These are phyloP conservation scores for Athripsodes cinereus DNA, from an alignment of 2,888 invertebrate species.

Conservation along the genomic window DNA sequence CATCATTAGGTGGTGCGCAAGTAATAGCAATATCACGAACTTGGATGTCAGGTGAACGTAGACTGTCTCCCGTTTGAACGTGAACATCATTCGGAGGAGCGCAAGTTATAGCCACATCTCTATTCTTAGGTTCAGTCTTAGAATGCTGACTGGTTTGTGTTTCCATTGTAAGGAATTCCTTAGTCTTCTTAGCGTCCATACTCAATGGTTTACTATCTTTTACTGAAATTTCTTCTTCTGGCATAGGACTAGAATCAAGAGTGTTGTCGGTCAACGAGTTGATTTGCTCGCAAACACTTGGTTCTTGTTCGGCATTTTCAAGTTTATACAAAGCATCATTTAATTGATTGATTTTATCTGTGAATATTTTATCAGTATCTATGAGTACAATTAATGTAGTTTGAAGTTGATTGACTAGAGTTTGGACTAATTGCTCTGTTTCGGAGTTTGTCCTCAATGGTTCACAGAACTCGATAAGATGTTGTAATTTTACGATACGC, in stretches of 20 bases:
- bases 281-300: slow-evolving; percentile 25
- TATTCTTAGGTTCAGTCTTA: slow-evolving; percentile 35
- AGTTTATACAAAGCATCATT: slow-evolving; percentile 43
- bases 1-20: slow-evolving; percentile 51
- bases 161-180: slow-evolving; percentile 26
- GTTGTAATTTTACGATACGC: slow-evolving; percentile 45
- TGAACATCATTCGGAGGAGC: slow-evolving; percentile 53
- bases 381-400: slow-evolving; percentile 51
- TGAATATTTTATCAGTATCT: slow-evolving; percentile 57
- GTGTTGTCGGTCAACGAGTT: slow-evolving; percentile 57
- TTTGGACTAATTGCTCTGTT: slow-evolving; percentile 40
- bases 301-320: slow-evolving; percentile 32
- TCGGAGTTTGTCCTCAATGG: slow-evolving; percentile 44
- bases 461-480: slow-evolving; percentile 42
- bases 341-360: slow-evolving; percentile 52
- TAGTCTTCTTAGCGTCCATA: slow-evolving; percentile 21
- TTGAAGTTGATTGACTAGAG: slow-evolving; percentile 51
- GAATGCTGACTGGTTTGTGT: slow-evolving; percentile 24
- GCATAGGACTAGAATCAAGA: slow-evolving; percentile 65
- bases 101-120: slow-evolving; percentile 49
- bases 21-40: slow-evolving; percentile 49
- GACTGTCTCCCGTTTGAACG: slow-evolving; percentile 48
- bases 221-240: slow-evolving; percentile 49
- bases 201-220: slow-evolving; percentile 30
- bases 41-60: slow-evolving; percentile 32